Base-by-base conservation (phyloP, 37 sponge, comb jelly and placozoan species). In the Eunapius fragilis region DNA sequence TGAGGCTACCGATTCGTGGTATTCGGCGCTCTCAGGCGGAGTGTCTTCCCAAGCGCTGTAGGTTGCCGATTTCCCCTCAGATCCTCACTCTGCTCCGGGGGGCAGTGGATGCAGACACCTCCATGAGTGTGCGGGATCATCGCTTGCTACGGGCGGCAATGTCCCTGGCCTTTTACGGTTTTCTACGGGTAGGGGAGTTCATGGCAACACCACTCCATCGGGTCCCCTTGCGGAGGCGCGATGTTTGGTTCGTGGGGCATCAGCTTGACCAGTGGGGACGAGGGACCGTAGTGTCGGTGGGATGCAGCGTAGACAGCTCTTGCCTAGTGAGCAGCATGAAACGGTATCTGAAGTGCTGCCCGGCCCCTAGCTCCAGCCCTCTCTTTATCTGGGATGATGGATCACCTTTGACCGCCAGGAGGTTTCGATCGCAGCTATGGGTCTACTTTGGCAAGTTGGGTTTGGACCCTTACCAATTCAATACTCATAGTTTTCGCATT, bases 61-160 rank as follows among this genome's bases (percentile, higher is more conserved):
- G 86, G 23, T 86, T 90, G 34, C 86, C 77, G 4, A 90, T 90
- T 33, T 86, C 91, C 34, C 91, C 91, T 4, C 17, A 9, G n/a
- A 85, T 90, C 24, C 91, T 85, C 31, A 3, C 27, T 26, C 36
- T 36, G 68, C 22, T 90, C 37, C 48, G 76, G 69, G 68, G 73
- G 30, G 34, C 37, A 2, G 73, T 79, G 86, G 50, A 82, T 17
- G 26, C 30, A 30, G 48, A 74, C 26, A 3, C 72, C 17, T 24
- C 68, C 12, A 41, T 41, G 41, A 41, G 41, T 41, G 48, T 47
- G 13, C 23, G 26, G 28, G 77, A 80, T 41, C 30, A 24, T 22
- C 23, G 33, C 11, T 85, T 85, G 90, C 31, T 84, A 13, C 85
- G 90, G 85, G 90, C 85, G 22, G 90, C 82, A 1, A 70, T 68